phyloP scores from a whole-genome alignment of 1,140 invertebrate genomes.

The Ips typographus region DNA sequence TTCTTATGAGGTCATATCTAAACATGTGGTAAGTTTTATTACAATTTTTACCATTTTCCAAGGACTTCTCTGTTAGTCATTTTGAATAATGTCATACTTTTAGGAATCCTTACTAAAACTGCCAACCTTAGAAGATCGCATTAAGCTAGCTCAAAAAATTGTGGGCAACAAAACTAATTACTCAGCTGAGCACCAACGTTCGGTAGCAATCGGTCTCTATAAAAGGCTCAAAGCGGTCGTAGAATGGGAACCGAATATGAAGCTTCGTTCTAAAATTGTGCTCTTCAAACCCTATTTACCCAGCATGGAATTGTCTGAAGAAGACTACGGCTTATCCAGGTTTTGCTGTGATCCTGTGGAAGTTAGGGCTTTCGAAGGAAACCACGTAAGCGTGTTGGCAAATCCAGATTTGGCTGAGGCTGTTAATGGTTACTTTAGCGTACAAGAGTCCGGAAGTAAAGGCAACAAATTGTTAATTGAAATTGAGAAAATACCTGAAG shows the following conservation, averaged over 20 bases:
- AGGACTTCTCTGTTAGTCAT: background rate
- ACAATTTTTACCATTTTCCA: background rate
- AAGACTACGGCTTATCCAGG: conserved; percentile 66
- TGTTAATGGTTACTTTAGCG: conserved; percentile 50
- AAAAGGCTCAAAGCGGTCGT: conserved; percentile 60
- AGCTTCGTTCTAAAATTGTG: conserved; percentile 60
- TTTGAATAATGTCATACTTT: background rate
- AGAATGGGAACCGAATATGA: conserved; percentile 55
- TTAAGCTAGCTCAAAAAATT: conserved; percentile 42
- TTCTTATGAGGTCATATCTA: conserved; percentile 56
- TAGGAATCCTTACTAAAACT: conserved; percentile 31
- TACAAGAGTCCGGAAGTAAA: background rate
- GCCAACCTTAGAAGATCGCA: conserved; percentile 26
- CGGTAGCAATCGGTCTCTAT: conserved; percentile 56
- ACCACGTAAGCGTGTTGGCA: conserved; percentile 69
- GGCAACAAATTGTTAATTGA: conserved; percentile 1
- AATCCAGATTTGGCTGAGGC: conserved; percentile 62
- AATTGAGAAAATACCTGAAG: background rate
- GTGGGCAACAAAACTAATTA: conserved; percentile 53
- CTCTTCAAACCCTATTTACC: conserved; percentile 64
- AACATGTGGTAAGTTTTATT: conserved; percentile 52
- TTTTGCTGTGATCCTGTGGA: conserved; percentile 55
- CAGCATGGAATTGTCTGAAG: conserved; percentile 54
- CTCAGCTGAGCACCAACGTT: conserved; percentile 47
- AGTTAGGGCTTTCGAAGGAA: conserved; percentile 65